Conservation (phyloP, 2,888 invertebrate genomes). For the Clivina fossor region DNA sequence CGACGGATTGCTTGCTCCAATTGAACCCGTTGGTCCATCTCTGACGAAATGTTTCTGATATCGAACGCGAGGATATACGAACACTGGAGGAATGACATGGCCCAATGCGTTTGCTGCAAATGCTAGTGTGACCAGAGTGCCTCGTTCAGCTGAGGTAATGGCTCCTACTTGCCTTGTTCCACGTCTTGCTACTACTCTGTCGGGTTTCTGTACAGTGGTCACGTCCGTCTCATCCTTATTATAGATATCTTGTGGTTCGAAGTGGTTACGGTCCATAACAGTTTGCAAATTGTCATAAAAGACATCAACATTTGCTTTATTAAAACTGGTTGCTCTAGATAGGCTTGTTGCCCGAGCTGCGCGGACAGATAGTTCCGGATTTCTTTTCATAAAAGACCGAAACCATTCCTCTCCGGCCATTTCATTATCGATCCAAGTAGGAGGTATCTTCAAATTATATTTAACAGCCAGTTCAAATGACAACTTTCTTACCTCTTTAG, state of each 20-base stretch:
- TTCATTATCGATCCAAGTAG: constrained; percentile 39
- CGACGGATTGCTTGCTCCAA: constrained; percentile 45
- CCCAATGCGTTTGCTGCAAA: constrained; percentile 19
- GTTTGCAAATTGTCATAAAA: constrained; percentile 16
- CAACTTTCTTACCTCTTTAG: constrained; percentile 38
- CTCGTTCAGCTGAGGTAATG: constrained; percentile 19
- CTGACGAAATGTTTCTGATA: constrained; percentile 32
- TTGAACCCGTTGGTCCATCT: constrained; percentile 44
- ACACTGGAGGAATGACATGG: constrained; percentile 39
- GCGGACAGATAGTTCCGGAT: constrained; percentile 30
- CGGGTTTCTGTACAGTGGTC: constrained; percentile 16
- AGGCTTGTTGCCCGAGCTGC: constrained; percentile 17
- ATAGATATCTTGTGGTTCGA: constrained; percentile 1
- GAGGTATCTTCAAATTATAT: constrained; percentile 38
- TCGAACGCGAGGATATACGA: constrained; percentile 43
- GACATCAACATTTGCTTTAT: constrained; percentile 10
- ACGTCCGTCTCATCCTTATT: neutral
- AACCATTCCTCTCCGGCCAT: constrained; percentile 42
- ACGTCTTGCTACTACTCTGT: constrained; percentile 25
- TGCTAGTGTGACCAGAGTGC: constrained; percentile 29
- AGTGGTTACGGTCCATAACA: neutral
- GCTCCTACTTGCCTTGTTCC: constrained; percentile 35
- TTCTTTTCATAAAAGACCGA: constrained; percentile 39
- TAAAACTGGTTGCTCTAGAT: constrained; percentile 15
- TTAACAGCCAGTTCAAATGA: constrained; percentile 38